Percentiles rank a stretch among this genome's conserved stretches.
Conservation (phyloP, 1,140 invertebrate species). For the Pseudomyrmex pallidus region DNA sequence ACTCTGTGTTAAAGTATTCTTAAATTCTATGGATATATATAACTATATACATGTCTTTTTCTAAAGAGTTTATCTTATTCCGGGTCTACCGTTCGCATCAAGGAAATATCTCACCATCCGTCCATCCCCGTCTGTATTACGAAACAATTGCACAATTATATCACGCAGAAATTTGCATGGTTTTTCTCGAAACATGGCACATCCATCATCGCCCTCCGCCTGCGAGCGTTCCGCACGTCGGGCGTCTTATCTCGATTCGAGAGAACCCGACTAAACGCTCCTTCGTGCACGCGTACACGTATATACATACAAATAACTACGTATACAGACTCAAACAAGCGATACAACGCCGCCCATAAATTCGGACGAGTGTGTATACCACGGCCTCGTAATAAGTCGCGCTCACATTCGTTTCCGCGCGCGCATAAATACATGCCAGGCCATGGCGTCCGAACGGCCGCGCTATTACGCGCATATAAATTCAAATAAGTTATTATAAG, state of each 20-base stretch:
- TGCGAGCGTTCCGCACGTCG: conserved; percentile 52
- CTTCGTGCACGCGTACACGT: conserved; percentile 43
- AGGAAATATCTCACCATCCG: conserved; percentile 14
- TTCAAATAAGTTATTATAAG: conserved; percentile 84
- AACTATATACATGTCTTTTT: neutral
- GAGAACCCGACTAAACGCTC: conserved; percentile 35
- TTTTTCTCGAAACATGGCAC: conserved; percentile 58
- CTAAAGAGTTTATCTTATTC: neutral
- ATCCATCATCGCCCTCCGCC: conserved; percentile 47
- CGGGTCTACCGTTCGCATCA: neutral
- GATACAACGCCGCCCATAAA: conserved; percentile 52
- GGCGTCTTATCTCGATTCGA: conserved; percentile 56
- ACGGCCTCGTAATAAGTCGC: conserved; percentile 53
- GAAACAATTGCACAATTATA: conserved; percentile 57
- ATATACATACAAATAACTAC: conserved; percentile 8
- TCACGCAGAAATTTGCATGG: conserved; percentile 56
- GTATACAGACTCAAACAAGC: conserved; percentile 5
- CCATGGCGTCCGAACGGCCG: neutral
- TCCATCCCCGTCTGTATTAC: conserved; percentile 24
- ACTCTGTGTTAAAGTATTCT: neutral
- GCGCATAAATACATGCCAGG: conserved; percentile 52
- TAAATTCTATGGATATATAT: neutral
- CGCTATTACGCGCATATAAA: conserved; percentile 73
- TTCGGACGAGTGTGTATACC: conserved; percentile 29
- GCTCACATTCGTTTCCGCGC: conserved; percentile 55